phyloP scores from a whole-genome alignment of 1,140 invertebrate genomes.

The Atta texana region DNA sequence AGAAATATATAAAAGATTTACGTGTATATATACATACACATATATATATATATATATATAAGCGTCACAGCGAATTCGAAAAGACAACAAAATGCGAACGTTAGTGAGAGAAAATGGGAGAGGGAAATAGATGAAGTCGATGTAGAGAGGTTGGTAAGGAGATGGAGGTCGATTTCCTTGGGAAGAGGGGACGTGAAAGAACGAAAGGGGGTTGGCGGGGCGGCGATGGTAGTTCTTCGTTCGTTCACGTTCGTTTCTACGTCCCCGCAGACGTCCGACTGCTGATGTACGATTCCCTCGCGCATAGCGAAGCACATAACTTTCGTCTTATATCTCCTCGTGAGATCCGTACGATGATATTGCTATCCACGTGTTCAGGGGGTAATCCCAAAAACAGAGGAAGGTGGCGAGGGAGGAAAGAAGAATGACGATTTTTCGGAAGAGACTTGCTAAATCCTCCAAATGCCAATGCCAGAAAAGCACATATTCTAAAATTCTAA shows the following conservation, averaged over 20 bases:
- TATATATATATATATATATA: neutral
- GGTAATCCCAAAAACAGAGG: conserved; percentile 59
- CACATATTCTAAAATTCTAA: conserved; percentile 4
- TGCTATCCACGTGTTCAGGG: conserved; percentile 76
- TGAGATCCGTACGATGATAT: conserved; percentile 77
- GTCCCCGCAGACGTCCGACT: conserved; percentile 85
- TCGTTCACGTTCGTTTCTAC: conserved; percentile 79
- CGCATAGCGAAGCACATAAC: conserved; percentile 85
- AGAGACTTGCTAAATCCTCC: conserved; percentile 38
- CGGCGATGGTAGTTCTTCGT: conserved; percentile 72
- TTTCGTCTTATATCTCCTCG: conserved; percentile 85
- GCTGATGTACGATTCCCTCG: conserved; percentile 86
- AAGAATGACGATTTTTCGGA: conserved; percentile 53
- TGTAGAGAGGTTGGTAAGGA: conserved; percentile 54
- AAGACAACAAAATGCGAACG: conserved; percentile 45
- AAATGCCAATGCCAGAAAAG: conserved; percentile 34
- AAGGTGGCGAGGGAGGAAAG: neutral
- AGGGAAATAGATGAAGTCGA: conserved; percentile 28
- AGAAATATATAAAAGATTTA: conserved; percentile 30
- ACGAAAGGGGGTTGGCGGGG: conserved; percentile 71
- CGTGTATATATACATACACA: too few relatives aligned
- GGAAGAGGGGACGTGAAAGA: conserved; percentile 65
- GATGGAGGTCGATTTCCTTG: conserved; percentile 61
- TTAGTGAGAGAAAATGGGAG: conserved; percentile 33
- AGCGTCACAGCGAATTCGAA: conserved; percentile 48